Evolutionary conservation across 2,113 vertebrate genomes (phyloP).

Genomic region (Pachycephala philippinensis): DNA sequence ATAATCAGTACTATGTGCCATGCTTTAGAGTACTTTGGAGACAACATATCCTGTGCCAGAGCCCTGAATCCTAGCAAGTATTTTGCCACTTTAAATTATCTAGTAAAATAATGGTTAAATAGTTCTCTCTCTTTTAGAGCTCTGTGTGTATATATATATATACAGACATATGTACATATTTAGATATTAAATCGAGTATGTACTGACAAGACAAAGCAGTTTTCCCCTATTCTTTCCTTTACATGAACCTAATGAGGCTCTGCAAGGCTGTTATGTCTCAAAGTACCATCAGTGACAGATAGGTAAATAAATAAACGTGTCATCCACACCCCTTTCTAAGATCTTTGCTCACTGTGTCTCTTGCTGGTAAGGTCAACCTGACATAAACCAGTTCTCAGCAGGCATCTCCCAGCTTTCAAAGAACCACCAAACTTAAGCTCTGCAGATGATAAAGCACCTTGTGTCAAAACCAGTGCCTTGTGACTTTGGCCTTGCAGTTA

Average conservation of each 20-base stretch:
- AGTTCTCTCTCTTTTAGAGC: neutral
- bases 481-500: neutral
- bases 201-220: neutral
- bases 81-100: neutral
- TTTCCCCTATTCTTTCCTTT: neutral
- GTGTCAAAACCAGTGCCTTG: neutral
- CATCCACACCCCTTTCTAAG: neutral
- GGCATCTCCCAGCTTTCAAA: slow-evolving; percentile 13
- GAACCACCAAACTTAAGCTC: neutral
- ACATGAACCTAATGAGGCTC: neutral
- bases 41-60: neutral
- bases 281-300: neutral
- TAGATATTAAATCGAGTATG: neutral
- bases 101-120: neutral
- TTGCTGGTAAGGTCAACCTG: slow-evolving; percentile 23
- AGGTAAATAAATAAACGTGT: slow-evolving; percentile 9
- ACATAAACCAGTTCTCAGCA: slow-evolving; percentile 41
- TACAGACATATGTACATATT: neutral
- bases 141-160: no score
- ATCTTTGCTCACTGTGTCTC: neutral
- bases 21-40: neutral
- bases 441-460: slow-evolving; percentile 28
- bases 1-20: neutral
- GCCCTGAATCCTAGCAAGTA: neutral
- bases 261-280: neutral